phyloP scores from a whole-genome alignment of 1,140 invertebrate genomes.

The Achroia grisella region DNA sequence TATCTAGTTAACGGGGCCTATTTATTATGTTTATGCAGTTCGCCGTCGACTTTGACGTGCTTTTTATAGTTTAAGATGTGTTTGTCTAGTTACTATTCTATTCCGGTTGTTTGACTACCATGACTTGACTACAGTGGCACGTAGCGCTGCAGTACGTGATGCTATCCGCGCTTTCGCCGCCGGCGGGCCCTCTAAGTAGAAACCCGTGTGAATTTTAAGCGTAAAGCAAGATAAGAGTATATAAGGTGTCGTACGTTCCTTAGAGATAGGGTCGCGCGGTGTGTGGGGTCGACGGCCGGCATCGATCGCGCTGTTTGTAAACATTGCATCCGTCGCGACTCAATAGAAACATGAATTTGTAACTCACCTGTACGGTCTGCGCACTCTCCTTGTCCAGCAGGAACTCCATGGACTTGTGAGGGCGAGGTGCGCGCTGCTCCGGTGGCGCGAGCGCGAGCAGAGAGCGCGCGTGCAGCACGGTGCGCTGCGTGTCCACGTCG shows the following conservation, averaged over 20 bases:
- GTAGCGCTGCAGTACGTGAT: constrained; percentile 11
- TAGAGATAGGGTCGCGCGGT: background rate
- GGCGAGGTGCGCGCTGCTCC: constrained; percentile 71
- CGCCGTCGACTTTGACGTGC: constrained; percentile 14
- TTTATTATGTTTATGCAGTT: constrained; percentile 4
- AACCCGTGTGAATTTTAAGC: too few species aligned
- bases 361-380: constrained; percentile 55
- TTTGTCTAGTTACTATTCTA: background rate
- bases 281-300: constrained; percentile 28
- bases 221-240: constrained; percentile 3
- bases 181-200: background rate
- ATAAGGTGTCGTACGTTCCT: background rate
- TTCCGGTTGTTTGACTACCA: too few species aligned
- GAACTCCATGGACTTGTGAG: constrained; percentile 95
- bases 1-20: constrained; percentile 9
- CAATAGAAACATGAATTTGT: background rate
- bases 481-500: constrained; percentile 80
- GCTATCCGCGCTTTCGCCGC: constrained; percentile 12
- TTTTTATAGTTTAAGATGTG: constrained; percentile 14
- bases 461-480: constrained; percentile 81
- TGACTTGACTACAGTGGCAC: background rate
- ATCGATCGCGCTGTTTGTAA: constrained; percentile 61
- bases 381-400: constrained; percentile 91
- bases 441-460: constrained; percentile 84
- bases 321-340: constrained; percentile 30